phyloP scores from a whole-genome alignment of 2,113 vertebrate genomes.

The Blennius ocellaris region DNA sequence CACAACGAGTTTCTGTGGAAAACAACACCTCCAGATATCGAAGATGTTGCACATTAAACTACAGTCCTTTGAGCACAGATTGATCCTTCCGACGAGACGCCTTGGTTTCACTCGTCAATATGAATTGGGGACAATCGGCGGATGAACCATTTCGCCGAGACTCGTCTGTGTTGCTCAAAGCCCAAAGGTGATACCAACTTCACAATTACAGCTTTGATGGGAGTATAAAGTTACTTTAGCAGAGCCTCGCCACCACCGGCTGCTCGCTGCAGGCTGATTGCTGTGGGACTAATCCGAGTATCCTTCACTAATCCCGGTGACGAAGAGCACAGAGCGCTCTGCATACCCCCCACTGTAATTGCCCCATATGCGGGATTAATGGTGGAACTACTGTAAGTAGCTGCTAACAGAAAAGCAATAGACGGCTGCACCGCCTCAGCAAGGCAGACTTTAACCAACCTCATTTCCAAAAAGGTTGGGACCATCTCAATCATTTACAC shows the following conservation, averaged over 20 bases:
- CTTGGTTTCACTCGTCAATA: no score
- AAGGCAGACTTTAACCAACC: not conserved
- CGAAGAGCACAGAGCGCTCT: not conserved
- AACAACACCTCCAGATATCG: not conserved
- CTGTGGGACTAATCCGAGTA: not conserved
- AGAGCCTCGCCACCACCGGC: not conserved
- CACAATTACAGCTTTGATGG: not conserved
- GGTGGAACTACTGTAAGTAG: not conserved
- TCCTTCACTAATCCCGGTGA: not conserved
- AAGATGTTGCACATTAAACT: not conserved
- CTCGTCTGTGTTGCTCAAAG: not conserved
- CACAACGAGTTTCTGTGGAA: constrained; percentile 8
- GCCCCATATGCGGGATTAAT: not conserved
- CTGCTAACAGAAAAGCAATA: constrained; percentile 8
- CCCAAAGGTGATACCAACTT: not conserved
- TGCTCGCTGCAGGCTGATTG: constrained; percentile 8
- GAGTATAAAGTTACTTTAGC: not conserved
- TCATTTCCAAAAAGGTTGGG: not conserved
- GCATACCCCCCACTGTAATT: not conserved
- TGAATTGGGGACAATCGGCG: no score
- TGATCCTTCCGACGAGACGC: no score
- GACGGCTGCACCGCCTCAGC: constrained; percentile 5
- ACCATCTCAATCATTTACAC: no score
- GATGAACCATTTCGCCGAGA: not conserved
- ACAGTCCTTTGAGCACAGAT: no score